A percentile compares a stretch with the other conserved stretches of the same genome.
Conservation (phyloP, 1,140 invertebrate genomes). For the Dinoponera quadriceps region DNA sequence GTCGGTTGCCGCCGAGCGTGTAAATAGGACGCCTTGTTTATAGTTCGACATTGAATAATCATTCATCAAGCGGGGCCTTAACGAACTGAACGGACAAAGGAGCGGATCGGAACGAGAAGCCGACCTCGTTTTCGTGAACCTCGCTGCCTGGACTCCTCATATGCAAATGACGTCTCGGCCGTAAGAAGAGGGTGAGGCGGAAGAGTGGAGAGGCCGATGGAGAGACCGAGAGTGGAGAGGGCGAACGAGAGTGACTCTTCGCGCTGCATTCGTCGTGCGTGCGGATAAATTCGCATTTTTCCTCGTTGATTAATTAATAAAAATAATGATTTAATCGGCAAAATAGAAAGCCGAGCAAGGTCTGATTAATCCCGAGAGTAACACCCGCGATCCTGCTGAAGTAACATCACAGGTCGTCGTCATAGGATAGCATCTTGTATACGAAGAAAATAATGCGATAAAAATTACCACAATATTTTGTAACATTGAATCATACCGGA, state of each 20-base stretch:
- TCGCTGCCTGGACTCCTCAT: background rate
- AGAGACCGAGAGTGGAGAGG: background rate
- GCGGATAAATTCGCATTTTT: background rate
- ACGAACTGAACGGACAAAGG: slow-evolving; percentile 65
- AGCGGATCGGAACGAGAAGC: slow-evolving; percentile 41
- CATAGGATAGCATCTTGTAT: too few relatives aligned
- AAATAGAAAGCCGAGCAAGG: too few relatives aligned
- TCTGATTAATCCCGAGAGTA: too few relatives aligned
- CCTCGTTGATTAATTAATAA: too few relatives aligned
- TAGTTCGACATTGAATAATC: slow-evolving; percentile 67
- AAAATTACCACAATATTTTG: too few relatives aligned
- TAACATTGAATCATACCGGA: too few relatives aligned
- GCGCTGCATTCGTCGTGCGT: background rate
- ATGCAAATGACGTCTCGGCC: slow-evolving; percentile 11
- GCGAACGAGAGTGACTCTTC: background rate
- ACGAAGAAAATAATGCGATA: too few relatives aligned
- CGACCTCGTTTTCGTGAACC: slow-evolving; percentile 57
- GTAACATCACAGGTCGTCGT: too few relatives aligned
- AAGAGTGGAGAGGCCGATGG: background rate
- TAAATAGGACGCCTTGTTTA: slow-evolving; percentile 60
- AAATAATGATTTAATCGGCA: too few relatives aligned
- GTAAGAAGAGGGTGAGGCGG: slow-evolving; percentile 1
- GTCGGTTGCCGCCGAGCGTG: slow-evolving; percentile 21
- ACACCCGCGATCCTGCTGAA: too few relatives aligned
- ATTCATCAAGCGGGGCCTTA: slow-evolving; percentile 65